Percentiles rank a stretch among this genome's conserved stretches.
Evolutionary conservation across 2,888 invertebrate species (phyloP).

Genomic region (Antheraea assamensis): DNA sequence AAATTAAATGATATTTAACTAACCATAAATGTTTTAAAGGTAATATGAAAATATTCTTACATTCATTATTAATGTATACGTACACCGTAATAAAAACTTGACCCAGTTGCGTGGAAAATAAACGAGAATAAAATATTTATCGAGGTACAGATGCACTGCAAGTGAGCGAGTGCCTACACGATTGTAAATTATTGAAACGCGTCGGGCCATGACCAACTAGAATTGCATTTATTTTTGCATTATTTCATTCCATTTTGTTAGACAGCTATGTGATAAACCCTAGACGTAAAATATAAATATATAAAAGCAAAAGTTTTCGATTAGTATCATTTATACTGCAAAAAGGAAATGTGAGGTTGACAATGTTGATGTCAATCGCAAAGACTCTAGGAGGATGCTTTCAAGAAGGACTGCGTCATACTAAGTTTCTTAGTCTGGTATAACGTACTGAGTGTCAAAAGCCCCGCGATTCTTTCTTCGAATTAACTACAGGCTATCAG

Average conservation of each 20-base stretch:
- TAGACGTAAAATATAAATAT: neutral
- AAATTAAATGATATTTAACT: neutral
- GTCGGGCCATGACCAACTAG: slow-evolving; percentile 26
- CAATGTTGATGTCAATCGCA: too few relatives aligned
- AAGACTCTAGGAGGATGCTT: too few relatives aligned
- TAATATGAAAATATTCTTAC: neutral
- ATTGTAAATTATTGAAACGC: slow-evolving; percentile 32
- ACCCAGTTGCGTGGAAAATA: slow-evolving; percentile 4
- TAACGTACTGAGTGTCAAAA: too few relatives aligned
- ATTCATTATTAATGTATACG: neutral
- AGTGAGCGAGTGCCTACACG: slow-evolving; percentile 25
- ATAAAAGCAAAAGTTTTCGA: too few relatives aligned
- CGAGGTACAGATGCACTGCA: slow-evolving; percentile 27
- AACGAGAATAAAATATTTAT: slow-evolving; percentile 38
- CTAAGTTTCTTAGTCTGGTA: too few relatives aligned
- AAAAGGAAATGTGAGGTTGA: too few relatives aligned
- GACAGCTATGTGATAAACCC: neutral
- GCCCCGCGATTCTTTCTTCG: too few relatives aligned
- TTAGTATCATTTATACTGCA: too few relatives aligned
- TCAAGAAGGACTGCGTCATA: too few relatives aligned
- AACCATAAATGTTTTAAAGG: neutral
- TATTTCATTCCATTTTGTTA: neutral
- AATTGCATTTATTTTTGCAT: slow-evolving; percentile 20
- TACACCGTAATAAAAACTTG: neutral
- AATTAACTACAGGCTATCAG: too few relatives aligned